These are phyloP conservation scores for Resseliella maxima DNA, from an alignment of 2,888 invertebrate species.

Conservation along the genomic window DNA sequence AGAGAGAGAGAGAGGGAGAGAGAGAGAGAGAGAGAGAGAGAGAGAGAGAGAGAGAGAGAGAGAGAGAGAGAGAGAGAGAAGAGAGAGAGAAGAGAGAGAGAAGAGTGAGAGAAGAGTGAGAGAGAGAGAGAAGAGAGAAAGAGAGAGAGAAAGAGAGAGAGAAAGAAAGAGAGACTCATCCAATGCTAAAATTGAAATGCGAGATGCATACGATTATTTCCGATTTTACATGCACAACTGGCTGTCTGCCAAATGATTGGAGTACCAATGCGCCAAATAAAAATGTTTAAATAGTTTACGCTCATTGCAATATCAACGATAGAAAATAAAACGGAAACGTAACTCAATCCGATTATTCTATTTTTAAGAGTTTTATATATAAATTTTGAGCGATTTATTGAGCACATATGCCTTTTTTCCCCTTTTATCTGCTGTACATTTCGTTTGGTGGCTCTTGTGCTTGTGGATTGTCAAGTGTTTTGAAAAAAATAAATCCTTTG, in stretches of 20 bases:
- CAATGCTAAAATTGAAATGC: not conserved
- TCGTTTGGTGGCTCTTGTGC: not conserved
- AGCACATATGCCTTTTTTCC: not conserved
- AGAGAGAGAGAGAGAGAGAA: not conserved
- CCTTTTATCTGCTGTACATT: not conserved
- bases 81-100: too few relatives aligned
- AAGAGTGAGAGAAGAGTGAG: too few relatives aligned
- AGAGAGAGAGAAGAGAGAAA: not conserved
- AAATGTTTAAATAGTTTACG: conserved; percentile 20
- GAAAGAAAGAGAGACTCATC: not conserved
- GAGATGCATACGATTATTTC: conserved; percentile 9
- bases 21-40: not conserved
- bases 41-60: too few relatives aligned
- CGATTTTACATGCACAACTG: not conserved
- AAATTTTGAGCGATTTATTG: not conserved
- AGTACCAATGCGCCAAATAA: conserved; percentile 3
- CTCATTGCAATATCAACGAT: not conserved
- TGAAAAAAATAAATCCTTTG: not conserved
- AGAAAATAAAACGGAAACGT: conserved; percentile 21
- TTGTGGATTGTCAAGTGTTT: not conserved
- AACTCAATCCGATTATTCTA: conserved; percentile 43
- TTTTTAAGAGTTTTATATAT: not conserved
- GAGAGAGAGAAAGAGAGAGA: not conserved
- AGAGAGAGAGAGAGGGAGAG: not conserved
- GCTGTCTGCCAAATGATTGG: not conserved